Evolutionary conservation across 2,113 vertebrate species (phyloP).

Genomic region (Lophura nycthemera): DNA sequence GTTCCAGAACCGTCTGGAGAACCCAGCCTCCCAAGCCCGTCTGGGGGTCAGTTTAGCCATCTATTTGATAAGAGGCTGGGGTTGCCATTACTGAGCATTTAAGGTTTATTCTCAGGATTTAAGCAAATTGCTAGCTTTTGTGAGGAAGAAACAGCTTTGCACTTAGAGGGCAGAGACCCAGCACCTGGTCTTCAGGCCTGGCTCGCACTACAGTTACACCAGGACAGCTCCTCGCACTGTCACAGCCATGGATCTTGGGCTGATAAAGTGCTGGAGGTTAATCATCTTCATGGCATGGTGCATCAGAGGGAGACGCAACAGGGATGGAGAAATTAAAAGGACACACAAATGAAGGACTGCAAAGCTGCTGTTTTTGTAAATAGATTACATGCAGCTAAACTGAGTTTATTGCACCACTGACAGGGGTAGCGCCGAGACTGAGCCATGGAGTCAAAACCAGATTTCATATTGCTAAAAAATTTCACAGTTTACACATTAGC

Average conservation of each 20-base stretch:
- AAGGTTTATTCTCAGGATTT: neutral
- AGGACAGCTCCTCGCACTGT: rapidly evolving
- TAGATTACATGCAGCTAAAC: neutral
- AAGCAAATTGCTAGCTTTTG: neutral
- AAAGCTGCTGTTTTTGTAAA: neutral
- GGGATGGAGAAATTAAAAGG: neutral
- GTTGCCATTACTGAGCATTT: neutral
- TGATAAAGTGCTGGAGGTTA: neutral
- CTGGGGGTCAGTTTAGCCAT: neutral
- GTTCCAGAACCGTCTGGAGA: neutral
- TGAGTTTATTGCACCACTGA: neutral
- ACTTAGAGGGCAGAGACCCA: neutral
- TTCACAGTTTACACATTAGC: neutral
- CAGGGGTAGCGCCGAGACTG: neutral
- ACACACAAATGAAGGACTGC: neutral
- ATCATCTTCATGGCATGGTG: rapidly evolving
- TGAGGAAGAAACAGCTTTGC: neutral
- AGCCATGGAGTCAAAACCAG: neutral
- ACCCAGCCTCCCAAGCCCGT: neutral
- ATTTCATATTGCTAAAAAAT: neutral
- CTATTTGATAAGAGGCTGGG: rapidly evolving
- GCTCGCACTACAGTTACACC: neutral
- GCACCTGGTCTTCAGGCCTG: neutral
- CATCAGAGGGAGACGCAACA: neutral
- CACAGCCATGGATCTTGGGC: neutral